Percentiles rank a stretch among this genome's conserved stretches.
Evolutionary conservation across 92 coral and sea anemone genomes (phyloP).

Genomic region (Epizoanthus illoricatus): DNA sequence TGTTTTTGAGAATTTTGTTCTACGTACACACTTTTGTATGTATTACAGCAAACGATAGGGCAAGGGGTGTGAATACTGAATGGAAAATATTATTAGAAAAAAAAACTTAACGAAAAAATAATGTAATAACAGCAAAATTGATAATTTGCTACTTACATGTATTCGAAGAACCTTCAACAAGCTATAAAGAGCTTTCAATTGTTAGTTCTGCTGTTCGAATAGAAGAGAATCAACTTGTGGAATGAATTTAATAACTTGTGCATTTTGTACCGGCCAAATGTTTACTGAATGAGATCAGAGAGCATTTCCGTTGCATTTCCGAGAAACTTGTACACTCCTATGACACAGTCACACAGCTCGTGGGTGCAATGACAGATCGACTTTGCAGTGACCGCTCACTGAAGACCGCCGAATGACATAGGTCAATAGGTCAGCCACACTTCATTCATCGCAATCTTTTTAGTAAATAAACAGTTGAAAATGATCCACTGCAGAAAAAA

Average conservation of each 20-base stretch:
- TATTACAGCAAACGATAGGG: neutral
- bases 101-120: slow-evolving; percentile 7
- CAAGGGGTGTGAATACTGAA: neutral
- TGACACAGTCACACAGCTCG: neutral
- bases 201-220: neutral
- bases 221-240: neutral
- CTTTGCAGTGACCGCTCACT: neutral
- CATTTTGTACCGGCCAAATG: slow-evolving; percentile 6
- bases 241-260: neutral
- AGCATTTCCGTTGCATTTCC: neutral
- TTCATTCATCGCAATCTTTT: slow-evolving; percentile 37
- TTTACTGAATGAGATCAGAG: slow-evolving; percentile 24
- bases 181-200: slow-evolving; percentile 1
- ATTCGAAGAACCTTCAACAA: neutral
- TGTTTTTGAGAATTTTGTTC: neutral
- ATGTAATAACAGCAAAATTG: slow-evolving; percentile 10
- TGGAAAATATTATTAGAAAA: neutral
- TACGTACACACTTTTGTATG: neutral
- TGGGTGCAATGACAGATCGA: slow-evolving; percentile 28
- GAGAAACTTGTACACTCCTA: neutral
- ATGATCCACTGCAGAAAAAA: neutral
- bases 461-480: slow-evolving; percentile 40
- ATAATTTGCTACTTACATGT: slow-evolving; percentile 10
- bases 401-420: slow-evolving; percentile 31
- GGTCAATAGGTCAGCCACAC: slow-evolving; percentile 22